Evolutionary conservation across 1,140 invertebrate species (phyloP), one percentile per base, ranked within the genome.

Genomic region (Conus ventricosus): DNA sequence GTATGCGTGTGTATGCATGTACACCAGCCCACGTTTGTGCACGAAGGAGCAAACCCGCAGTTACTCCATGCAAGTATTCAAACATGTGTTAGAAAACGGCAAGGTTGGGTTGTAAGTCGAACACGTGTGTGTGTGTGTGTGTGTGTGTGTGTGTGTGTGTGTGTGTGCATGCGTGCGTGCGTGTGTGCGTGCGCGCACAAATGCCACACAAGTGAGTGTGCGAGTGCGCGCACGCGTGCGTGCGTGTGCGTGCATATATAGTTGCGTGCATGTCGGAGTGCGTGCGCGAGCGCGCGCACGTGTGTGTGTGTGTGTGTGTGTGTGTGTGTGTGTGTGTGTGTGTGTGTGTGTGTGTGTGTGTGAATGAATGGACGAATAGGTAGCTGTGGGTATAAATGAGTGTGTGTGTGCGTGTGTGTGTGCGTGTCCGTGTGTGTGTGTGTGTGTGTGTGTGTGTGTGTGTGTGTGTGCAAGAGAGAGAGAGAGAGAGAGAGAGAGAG

Each of bases 81-180:
- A 13, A 57, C 6, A 6, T 57, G 6, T 57, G 55, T 13, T 13
- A 57, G 55, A 57, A 13, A 13, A 7, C 55, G 55, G 13, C 55
- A 57, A 6, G 6, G 6, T 7, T 57, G 55, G 55, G 55, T 13
- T 57, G 55, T 57, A 13, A 7, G 55, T 13, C 55, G 55, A 57
- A 7, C 55, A 13, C 55, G 57, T 60, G 57, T 60, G 67, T 23
- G 23, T 20, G 23, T 20, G 15, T 71, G 15, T 71, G 67, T 27
- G n/a, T 82, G n/a, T 82, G n/a, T 82, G n/a, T 82, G n/a, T 82
- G n/a, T 82, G n/a, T 82, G n/a, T 82, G n/a, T 82, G 80, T 4
- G 80, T 39, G 80, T 5, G 80, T 39, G 80, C 23, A 11, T 82
- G 80, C 20, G 67, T 71, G 67, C 20, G 67, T 71, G 67, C 20